Base-by-base conservation (phyloP, 2,888 invertebrate genomes). In the Erynnis tages region DNA sequence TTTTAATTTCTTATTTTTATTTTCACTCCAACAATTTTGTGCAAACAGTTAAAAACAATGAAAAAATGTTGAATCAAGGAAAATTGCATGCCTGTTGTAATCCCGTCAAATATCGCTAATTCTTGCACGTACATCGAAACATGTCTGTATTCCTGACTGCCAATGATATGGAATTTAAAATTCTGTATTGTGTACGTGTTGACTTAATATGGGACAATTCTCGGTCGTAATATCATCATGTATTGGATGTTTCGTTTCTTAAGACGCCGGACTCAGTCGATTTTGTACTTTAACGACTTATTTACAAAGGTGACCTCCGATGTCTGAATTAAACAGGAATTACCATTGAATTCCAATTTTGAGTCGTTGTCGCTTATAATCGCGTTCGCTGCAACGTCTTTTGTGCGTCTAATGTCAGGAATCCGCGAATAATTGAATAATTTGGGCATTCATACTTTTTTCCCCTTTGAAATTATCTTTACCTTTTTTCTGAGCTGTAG, bases 301-400 rank as follows among this genome's bases (percentile, higher is more conserved):
- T 4, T 34, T 7, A 17, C 16, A 41, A 41, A 25, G 40, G 0
- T 21, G 21, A 29, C 8, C 17, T 14, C 4, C 6, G 4, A 13
- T 10, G 14, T 7, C 0, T 34, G 49, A 41, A 41, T 34, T 23
- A 49, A 48, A 38, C 54, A 54, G 48, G 57, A 59, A 66, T 69
- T 65, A 66, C 61, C 71, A 69, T 71, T 69, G 69, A 69, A 67
- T 69, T 63, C 63, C 65, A 63, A 63, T 60, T 63, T 62, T 55
- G 55, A 60, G 57, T 65, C 60, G 61, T 63, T 61, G 60, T 56
- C 56, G 62, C 60, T 55, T 59, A 58, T 60, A 62, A 58, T 59
- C 54, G 59, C 43, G 53, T 49, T 56, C 60, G 59, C 62, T 61
- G 61, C 62, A 63, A 55, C 57, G 27, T 56, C 66, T 66, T 65